Conservation (phyloP, 2,797 vertebrate genomes). For the Mormyrops attenuatus region DNA sequence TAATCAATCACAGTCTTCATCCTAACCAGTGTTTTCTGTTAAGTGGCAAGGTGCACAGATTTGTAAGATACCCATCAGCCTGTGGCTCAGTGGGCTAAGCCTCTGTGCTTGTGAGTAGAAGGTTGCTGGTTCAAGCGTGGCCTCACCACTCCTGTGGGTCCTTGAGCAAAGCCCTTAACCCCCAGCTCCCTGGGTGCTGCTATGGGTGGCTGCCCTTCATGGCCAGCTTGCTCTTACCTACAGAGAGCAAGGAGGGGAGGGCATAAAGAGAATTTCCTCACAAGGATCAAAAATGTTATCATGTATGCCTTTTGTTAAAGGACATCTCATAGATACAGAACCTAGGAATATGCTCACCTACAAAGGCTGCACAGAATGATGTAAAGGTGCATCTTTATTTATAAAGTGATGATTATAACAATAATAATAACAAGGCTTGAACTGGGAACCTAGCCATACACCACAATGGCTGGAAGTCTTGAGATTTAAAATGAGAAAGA, state of each 20-base stretch:
- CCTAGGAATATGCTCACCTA: background rate
- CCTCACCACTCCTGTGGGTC: background rate
- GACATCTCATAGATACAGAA: background rate
- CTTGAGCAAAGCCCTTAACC: background rate
- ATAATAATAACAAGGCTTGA: background rate
- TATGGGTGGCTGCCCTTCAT: background rate
- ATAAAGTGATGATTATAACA: background rate
- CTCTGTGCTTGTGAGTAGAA: background rate
- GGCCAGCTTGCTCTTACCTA: background rate
- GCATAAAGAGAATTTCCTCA: background rate
- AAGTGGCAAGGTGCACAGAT: background rate
- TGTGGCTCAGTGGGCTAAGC: background rate
- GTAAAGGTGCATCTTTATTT: background rate
- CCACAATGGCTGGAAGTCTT: background rate
- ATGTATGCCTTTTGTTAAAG: background rate
- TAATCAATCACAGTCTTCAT: background rate
- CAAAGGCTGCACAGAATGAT: background rate
- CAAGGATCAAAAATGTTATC: background rate
- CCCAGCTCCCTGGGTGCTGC: background rate
- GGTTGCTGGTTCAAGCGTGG: background rate
- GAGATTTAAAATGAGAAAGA: background rate
- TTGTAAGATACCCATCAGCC: background rate
- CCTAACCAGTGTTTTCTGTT: background rate
- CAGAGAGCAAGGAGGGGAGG: background rate
- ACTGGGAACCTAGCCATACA: background rate